Evolutionary conservation across 2,888 invertebrate genomes (phyloP).

Genomic region (Acronicta leporina): DNA sequence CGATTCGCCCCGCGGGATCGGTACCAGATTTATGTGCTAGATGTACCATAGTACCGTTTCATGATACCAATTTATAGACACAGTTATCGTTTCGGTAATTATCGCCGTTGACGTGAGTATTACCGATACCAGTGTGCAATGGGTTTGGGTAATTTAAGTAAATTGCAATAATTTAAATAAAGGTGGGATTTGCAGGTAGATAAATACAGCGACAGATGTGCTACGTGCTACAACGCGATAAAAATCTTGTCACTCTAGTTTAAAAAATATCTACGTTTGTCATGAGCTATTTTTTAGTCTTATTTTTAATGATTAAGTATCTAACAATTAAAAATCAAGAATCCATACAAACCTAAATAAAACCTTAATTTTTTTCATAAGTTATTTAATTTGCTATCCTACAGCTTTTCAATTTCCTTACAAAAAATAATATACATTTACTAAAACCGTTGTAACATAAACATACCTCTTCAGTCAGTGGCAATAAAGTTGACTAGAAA

Average conservation of each 20-base stretch:
- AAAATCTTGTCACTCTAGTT: too few relatives aligned
- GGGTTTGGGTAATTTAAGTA: not conserved
- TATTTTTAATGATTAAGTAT: too few relatives aligned
- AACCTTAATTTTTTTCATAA: too few relatives aligned
- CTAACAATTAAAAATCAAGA: too few relatives aligned
- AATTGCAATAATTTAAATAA: not conserved
- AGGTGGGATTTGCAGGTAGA: not conserved
- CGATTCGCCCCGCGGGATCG: conserved; percentile 58
- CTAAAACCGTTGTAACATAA: not conserved
- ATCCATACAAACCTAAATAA: too few relatives aligned
- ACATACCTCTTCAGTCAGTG: not conserved
- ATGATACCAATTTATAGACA: conserved; percentile 58
- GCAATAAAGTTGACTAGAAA: conserved; percentile 6
- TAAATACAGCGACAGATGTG: not conserved
- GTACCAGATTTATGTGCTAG: conserved; percentile 70
- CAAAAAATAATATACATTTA: not conserved
- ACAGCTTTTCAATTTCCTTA: too few relatives aligned
- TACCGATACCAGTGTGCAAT: too few relatives aligned
- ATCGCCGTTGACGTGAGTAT: conserved; percentile 18
- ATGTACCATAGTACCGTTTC: conserved; percentile 58
- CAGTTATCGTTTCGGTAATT: conserved; percentile 29
- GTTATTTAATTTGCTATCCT: too few relatives aligned
- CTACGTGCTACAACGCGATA: not conserved
- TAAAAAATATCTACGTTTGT: too few relatives aligned
- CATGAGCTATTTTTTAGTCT: too few relatives aligned